Conservation (phyloP, 2,113 vertebrate species). For the Fregata magnificens region DNA sequence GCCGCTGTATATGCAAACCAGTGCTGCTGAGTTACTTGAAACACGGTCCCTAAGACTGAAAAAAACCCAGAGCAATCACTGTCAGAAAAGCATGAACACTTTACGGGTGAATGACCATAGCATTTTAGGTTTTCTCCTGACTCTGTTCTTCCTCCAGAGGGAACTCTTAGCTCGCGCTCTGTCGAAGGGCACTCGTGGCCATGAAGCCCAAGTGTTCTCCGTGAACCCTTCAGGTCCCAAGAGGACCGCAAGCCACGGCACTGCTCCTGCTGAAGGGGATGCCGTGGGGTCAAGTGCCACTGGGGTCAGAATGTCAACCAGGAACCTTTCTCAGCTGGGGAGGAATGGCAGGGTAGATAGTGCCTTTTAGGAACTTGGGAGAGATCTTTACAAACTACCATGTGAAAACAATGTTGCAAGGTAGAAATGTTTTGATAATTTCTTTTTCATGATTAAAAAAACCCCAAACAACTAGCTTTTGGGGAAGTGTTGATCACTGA, state of each 20-base stretch:
- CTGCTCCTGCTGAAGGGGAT: background rate
- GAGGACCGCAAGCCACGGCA: background rate
- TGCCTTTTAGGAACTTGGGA: background rate
- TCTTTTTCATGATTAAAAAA: background rate
- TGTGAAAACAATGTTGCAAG: background rate
- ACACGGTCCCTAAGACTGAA: no score
- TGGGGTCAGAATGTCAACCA: no score
- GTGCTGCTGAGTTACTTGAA: background rate
- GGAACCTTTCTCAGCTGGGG: background rate
- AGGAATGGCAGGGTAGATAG: background rate
- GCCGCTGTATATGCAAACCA: background rate
- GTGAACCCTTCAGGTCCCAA: background rate
- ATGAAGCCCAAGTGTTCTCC: background rate
- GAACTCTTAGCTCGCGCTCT: rapidly evolving
- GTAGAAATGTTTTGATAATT: background rate
- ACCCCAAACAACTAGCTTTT: background rate
- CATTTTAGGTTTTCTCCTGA: background rate
- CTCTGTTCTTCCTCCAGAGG: background rate
- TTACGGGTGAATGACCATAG: background rate
- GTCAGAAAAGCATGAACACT: background rate
- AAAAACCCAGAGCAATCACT: background rate
- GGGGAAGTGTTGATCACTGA: background rate
- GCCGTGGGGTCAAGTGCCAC: background rate
- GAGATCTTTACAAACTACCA: background rate
- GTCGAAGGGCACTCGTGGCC: rapidly evolving